Conservation (phyloP, 23 tunicate species). For the Halocynthia roretzi region DNA sequence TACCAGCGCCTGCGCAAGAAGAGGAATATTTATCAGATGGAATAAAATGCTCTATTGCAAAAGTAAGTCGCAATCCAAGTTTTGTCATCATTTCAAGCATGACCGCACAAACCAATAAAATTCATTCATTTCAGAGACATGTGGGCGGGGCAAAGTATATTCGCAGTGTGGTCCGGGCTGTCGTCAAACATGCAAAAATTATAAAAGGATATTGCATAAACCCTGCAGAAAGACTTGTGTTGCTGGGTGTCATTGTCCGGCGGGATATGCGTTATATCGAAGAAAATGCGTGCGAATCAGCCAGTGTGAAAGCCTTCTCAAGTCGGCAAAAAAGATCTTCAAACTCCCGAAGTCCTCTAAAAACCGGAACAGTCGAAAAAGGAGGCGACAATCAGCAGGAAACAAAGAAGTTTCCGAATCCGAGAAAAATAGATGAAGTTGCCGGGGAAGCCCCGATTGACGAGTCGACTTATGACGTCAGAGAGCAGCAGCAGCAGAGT, state of each 20-base stretch:
- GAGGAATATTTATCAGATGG: constrained; percentile 46
- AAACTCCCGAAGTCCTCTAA: too few relatives aligned
- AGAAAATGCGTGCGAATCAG: constrained; percentile 11
- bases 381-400: too few relatives aligned
- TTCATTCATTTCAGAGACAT: constrained; percentile 10
- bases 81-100: too few relatives aligned
- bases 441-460: too few relatives aligned
- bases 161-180: constrained; percentile 26
- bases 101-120: too few relatives aligned
- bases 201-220: not conserved
- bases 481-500: too few relatives aligned
- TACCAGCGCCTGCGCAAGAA: constrained; percentile 57
- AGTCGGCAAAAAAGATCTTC: not conserved
- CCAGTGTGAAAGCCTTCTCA: constrained; percentile 9
- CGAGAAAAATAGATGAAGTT: too few relatives aligned
- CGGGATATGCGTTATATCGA: constrained; percentile 12
- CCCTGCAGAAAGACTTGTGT: constrained; percentile 15
- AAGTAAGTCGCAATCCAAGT: too few relatives aligned
- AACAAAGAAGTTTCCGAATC: too few relatives aligned
- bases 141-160: constrained; percentile 17
- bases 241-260: constrained; percentile 25
- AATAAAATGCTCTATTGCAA: constrained; percentile 36
- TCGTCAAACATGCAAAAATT: constrained; percentile 3
- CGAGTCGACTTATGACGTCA: too few relatives aligned
- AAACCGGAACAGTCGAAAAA: too few relatives aligned